Percentiles rank a stretch among this genome's conserved stretches.
These are phyloP conservation scores for Cepaea nemoralis DNA, from an alignment of 1,140 invertebrate species.

Conservation along the genomic window DNA sequence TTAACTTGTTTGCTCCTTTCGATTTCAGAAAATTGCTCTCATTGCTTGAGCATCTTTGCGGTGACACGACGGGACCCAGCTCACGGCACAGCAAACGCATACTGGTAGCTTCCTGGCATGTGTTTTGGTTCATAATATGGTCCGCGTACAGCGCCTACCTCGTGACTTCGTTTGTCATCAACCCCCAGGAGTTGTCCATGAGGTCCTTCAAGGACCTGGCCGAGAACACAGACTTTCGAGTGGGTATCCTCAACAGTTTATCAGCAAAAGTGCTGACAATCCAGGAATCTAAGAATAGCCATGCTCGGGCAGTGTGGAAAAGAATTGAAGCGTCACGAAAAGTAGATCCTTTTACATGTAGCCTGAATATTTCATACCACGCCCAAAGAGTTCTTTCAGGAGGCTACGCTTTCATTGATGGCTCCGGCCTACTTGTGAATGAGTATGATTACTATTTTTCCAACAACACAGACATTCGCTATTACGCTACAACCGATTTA, in stretches of 20 bases:
- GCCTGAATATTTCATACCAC: background rate
- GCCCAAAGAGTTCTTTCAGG: background rate
- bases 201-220: background rate
- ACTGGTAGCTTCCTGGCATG: background rate
- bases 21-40: background rate
- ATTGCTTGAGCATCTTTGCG: background rate
- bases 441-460: background rate
- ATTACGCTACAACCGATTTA: background rate
- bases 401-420: background rate
- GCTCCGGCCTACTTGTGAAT: background rate
- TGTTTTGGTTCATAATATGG: conserved; percentile 9
- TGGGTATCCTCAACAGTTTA: background rate
- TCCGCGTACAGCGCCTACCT: conserved; percentile 20
- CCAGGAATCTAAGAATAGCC: background rate
- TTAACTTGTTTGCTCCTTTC: no score
- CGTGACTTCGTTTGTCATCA: background rate
- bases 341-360: background rate
- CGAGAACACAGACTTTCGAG: background rate
- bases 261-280: background rate
- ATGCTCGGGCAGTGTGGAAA: background rate
- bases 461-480: background rate
- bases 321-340: background rate
- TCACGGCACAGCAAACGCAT: background rate
- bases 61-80: background rate
- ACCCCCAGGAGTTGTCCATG: background rate